Conservation (phyloP, 2,797 vertebrate genomes). For the Sebastes dallii region DNA sequence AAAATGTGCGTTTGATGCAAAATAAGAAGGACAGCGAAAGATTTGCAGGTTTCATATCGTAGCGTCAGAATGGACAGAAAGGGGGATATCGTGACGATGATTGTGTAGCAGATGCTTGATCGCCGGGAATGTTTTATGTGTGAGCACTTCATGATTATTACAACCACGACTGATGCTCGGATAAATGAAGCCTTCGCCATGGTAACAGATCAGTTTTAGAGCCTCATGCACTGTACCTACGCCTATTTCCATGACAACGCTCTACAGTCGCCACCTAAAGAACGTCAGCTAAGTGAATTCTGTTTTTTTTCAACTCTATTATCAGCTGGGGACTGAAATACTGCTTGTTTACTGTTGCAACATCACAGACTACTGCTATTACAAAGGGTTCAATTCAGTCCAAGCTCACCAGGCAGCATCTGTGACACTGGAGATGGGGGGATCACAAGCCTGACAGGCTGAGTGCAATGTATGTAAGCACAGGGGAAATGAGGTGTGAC, state of each 20-base stretch:
- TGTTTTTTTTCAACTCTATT: neutral
- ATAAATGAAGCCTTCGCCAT: constrained; percentile 52
- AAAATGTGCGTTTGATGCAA: constrained; percentile 45
- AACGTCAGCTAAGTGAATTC: neutral
- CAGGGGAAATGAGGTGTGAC: constrained; percentile 21
- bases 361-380: neutral
- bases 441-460: neutral
- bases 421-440: constrained; percentile 21
- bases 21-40: constrained; percentile 22
- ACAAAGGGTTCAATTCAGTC: constrained; percentile 39
- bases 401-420: constrained; percentile 23
- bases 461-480: constrained; percentile 24
- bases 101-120: constrained; percentile 25
- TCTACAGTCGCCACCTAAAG: neutral
- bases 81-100: neutral
- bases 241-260: constrained; percentile 55
- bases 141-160: constrained; percentile 34
- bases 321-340: neutral
- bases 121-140: constrained; percentile 29
- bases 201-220: constrained; percentile 56
- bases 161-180: neutral
- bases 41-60: constrained; percentile 21
- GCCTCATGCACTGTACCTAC: constrained; percentile 14
- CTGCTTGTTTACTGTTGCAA: neutral
- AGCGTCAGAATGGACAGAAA: constrained; percentile 7